Evolutionary conservation across 2,113 vertebrate genomes (phyloP).

Genomic region (Tinamus guttatus): DNA sequence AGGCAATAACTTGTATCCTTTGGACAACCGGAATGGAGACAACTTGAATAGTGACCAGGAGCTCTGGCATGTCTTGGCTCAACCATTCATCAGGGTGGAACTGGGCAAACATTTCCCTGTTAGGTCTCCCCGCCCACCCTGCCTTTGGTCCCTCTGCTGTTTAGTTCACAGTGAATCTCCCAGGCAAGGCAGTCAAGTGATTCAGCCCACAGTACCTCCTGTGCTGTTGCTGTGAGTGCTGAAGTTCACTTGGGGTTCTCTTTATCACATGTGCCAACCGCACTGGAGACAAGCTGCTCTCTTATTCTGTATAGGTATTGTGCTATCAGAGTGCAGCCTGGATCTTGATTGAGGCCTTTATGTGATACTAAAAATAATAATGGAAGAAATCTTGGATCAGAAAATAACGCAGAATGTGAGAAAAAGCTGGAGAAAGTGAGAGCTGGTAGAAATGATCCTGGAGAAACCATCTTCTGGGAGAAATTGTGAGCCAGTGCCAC

Average conservation of each 20-base stretch:
- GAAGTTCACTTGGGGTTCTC: background rate
- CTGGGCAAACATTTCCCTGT: background rate
- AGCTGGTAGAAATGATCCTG: background rate
- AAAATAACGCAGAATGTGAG: background rate
- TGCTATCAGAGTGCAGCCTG: background rate
- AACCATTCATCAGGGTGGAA: background rate
- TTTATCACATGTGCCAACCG: background rate
- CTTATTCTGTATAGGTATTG: background rate
- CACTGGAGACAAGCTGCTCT: background rate
- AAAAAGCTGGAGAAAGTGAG: background rate
- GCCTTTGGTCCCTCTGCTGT: background rate
- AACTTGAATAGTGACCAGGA: background rate
- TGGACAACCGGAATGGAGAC: background rate
- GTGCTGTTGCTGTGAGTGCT: background rate
- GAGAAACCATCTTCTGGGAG: background rate
- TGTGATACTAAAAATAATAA: background rate
- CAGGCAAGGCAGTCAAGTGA: background rate
- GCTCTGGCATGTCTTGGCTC: background rate
- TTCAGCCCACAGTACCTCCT: background rate
- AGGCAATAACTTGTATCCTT: rapidly evolving
- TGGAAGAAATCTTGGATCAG: background rate
- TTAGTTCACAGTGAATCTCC: background rate
- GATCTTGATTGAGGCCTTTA: background rate
- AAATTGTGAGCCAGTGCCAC: rapidly evolving
- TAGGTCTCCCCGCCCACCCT: background rate